Percentiles rank a stretch among this genome's conserved stretches.
Conservation (phyloP, 2,113 vertebrate species). For the Alectura lathami region DNA sequence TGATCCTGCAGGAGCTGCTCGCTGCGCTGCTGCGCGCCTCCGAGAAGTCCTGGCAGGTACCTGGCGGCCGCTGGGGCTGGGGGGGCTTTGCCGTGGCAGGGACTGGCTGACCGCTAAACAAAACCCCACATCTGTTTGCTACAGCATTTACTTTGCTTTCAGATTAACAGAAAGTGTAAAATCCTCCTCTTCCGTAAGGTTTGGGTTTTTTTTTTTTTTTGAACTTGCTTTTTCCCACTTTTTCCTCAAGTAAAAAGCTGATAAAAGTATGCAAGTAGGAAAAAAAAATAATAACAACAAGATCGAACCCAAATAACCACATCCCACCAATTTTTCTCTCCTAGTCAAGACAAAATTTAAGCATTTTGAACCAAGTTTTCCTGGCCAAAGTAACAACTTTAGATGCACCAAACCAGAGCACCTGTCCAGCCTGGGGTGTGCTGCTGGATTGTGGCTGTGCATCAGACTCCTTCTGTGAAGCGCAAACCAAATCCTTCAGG, state of each 20-base stretch:
- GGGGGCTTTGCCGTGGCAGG: rapidly evolving
- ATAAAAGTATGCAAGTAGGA: neutral
- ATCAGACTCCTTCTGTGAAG: neutral
- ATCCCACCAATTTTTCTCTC: neutral
- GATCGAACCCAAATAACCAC: neutral
- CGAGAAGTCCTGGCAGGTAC: slow-evolving; percentile 83
- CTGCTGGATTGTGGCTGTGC: neutral
- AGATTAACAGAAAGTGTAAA: neutral
- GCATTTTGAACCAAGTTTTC: neutral
- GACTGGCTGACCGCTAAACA: too few species aligned
- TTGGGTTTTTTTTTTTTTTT: neutral
- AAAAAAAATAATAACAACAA: neutral
- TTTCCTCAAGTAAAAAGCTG: neutral
- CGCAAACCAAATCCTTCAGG: neutral
- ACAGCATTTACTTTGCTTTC: neutral
- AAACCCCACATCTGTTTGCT: neutral
- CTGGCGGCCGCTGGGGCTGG: neutral
- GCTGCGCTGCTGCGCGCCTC: slow-evolving; percentile 72
- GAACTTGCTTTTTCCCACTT: neutral
- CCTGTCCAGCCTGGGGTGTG: neutral
- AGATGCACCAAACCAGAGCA: too few species aligned
- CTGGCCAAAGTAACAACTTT: neutral
- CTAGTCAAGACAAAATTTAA: neutral
- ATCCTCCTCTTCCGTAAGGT: rapidly evolving
- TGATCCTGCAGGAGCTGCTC: slow-evolving; percentile 78